These are phyloP conservation scores for Leptopilina drosophilae DNA, from an alignment of 2,888 invertebrate genomes.

Conservation along the genomic window DNA sequence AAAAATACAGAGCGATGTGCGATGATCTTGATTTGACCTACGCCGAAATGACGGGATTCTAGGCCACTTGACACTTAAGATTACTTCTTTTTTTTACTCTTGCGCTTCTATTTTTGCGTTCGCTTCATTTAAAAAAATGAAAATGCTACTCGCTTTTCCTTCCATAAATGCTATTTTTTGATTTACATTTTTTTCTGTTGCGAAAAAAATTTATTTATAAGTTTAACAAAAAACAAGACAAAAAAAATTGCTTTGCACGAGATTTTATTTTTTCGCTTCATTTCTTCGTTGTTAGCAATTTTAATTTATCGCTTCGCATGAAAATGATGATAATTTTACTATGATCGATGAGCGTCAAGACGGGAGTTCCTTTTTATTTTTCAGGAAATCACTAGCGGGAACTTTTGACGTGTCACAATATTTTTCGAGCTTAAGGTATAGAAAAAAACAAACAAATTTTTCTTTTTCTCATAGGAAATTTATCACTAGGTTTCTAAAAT, in stretches of 20 bases:
- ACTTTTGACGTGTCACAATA: conserved; percentile 17
- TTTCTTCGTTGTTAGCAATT: conserved; percentile 22
- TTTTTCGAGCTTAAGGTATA: conserved; percentile 17
- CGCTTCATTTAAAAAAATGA: conserved; percentile 41
- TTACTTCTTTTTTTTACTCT: conserved; percentile 56
- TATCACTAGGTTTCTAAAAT: conserved; percentile 37
- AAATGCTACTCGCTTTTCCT: conserved; percentile 43
- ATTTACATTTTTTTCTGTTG: conserved; percentile 37
- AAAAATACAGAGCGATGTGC: conserved; percentile 88
- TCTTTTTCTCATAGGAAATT: neutral
- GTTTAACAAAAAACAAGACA: neutral
- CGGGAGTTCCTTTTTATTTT: conserved; percentile 46
- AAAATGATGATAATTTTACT: neutral
- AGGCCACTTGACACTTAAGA: conserved; percentile 61
- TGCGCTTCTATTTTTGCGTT: conserved; percentile 50
- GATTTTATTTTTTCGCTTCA: conserved; percentile 23
- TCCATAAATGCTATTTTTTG: no score
- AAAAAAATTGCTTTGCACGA: conserved; percentile 33
- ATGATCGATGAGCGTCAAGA: conserved; percentile 16
- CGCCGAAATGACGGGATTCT: conserved; percentile 86
- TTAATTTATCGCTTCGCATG: conserved; percentile 38
- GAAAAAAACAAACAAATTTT: neutral
- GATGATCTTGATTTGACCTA: conserved; percentile 87
- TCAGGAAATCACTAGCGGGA: conserved; percentile 43
- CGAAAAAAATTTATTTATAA: conserved; percentile 5